A percentile compares a stretch with the other conserved stretches of the same genome.
These are phyloP conservation scores for Drosophila pruinosa DNA, from an alignment of 1,140 invertebrate genomes.

Conservation along the genomic window DNA sequence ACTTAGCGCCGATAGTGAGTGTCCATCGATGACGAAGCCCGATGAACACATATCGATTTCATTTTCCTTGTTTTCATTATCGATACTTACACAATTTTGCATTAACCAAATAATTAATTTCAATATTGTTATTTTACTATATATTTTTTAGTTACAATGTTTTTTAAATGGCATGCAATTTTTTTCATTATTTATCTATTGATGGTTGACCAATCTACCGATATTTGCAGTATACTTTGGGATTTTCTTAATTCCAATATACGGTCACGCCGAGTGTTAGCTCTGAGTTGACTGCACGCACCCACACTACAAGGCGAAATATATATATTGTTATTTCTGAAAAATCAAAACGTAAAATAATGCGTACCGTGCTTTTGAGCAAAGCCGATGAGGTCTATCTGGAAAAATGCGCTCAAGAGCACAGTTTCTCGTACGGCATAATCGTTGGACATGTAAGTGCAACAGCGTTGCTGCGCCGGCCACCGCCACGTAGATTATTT, in stretches of 20 bases:
- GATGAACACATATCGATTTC: no score
- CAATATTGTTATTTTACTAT: no score
- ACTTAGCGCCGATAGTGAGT: no score
- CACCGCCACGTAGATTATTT: conserved; percentile 63
- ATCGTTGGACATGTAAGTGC: conserved; percentile 77
- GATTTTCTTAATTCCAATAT: neutral
- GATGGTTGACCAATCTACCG: no score
- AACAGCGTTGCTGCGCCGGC: neutral
- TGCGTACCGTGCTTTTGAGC: conserved; percentile 73
- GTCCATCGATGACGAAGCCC: no score
- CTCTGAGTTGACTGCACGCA: neutral
- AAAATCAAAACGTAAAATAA: conserved; percentile 39
- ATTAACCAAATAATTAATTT: no score
- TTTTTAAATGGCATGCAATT: no score
- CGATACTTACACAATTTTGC: no score
- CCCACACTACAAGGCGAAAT: neutral
- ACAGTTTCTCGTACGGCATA: conserved; percentile 73
- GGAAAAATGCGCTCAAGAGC: conserved; percentile 74
- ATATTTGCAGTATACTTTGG: no score
- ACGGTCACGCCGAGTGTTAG: neutral
- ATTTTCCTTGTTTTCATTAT: no score
- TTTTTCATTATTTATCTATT: no score
- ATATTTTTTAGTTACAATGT: no score
- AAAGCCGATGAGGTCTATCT: conserved; percentile 74
- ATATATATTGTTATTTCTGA: conserved; percentile 23